Conservation (phyloP, 1,140 invertebrate genomes). For the Megathymus violae region DNA sequence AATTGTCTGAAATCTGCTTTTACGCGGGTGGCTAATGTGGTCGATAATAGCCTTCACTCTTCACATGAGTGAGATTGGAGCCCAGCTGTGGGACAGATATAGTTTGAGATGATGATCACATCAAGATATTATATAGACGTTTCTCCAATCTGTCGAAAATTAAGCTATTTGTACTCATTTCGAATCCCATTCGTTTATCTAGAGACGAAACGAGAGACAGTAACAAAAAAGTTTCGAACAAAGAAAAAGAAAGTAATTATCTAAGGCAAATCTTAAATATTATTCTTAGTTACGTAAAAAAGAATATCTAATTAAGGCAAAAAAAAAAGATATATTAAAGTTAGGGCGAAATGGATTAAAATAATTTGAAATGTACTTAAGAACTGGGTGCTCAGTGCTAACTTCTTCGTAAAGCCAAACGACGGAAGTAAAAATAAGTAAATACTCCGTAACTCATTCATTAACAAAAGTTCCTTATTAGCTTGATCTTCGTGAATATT, state of each 20-base stretch:
- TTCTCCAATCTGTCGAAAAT: too few species aligned
- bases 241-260: slow-evolving; percentile 1
- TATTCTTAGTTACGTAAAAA: slow-evolving; percentile 12
- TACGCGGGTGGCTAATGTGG: too few species aligned
- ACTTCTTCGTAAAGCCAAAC: slow-evolving; percentile 18
- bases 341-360: slow-evolving; percentile 21
- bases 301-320: slow-evolving; percentile 14
- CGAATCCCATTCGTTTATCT: too few species aligned
- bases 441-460: slow-evolving; percentile 43
- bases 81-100: too few species aligned
- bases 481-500: slow-evolving; percentile 34
- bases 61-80: too few species aligned
- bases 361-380: slow-evolving; percentile 19
- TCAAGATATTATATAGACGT: too few species aligned
- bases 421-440: slow-evolving; percentile 9
- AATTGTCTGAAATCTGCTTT: too few species aligned
- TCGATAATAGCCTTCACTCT: too few species aligned
- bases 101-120: too few species aligned
- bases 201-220: too few species aligned
- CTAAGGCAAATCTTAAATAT: slow-evolving; percentile 13
- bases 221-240: background rate
- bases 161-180: too few species aligned
- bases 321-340: slow-evolving; percentile 10
- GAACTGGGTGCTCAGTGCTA: slow-evolving; percentile 22
- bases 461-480: slow-evolving; percentile 45